Base-by-base conservation (phyloP, 2,888 invertebrate genomes). In the Idaea biselata region DNA sequence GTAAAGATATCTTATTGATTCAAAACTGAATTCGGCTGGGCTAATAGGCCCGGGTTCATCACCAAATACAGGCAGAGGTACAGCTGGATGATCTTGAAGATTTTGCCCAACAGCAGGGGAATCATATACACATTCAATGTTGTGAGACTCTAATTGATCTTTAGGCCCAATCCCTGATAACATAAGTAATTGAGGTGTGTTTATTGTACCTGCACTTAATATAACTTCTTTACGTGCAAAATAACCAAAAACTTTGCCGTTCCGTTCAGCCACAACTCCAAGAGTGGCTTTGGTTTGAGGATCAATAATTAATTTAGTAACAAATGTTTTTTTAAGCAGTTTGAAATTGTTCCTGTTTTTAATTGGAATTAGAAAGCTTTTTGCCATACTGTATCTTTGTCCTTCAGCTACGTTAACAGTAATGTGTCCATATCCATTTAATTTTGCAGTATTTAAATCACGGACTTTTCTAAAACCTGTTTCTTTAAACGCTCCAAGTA, bases 381-480 rank as follows among this genome's bases (percentile, higher is more conserved):
- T 95, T 94, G 6, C 95, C 95, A 25, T 96, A 66, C 93, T 93
- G 68, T 84, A 84, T 65, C 94, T 82, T 67, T 76, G 75, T 0
- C 94, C 94, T 58, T 80, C 78, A 57, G 86, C 84, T 70, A 93
- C 86, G 44, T 92, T 93, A 14, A 77, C 91, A 71, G 88, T 87
- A 0, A 84, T 69, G 57, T 86, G 85, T 0, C 93, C 92, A 11
- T 93, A 93, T 3, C 94, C 93, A n/a, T 88, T 71, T 59, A 86
- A 83, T 14, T 87, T 80, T 8, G 84, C 82, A 5, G 85, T 81
- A 73, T 94, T 91, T 16, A 87, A 63, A 64, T 93, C 88, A 61
- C 81, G 78, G 3, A 88, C 80, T 53, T 69, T 78, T 57, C 76
- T 77, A 1, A 86, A 87, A 0, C 93, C 94, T 55, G 93, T 79